These are phyloP conservation scores for Gadopsis marmoratus DNA, from an alignment of 2,797 vertebrate species.

Conservation along the genomic window DNA sequence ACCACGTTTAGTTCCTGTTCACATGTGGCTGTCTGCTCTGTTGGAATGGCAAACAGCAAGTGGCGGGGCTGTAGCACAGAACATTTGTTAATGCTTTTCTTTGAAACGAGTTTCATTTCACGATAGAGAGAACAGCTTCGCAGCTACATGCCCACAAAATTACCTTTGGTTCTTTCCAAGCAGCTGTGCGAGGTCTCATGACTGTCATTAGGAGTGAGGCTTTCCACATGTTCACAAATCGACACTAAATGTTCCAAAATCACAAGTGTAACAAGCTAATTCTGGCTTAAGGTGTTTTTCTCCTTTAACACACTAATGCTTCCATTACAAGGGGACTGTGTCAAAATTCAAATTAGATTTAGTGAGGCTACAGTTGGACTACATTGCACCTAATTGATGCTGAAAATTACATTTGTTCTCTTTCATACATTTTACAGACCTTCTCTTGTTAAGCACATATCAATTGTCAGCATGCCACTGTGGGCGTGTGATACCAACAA, in stretches of 20 bases:
- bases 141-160: conserved; percentile 30
- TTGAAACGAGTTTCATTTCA: conserved; percentile 49
- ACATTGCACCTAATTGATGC: background rate
- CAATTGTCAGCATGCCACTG: background rate
- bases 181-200: conserved; percentile 38
- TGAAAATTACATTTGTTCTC: background rate
- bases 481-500: conserved; percentile 19
- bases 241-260: conserved; percentile 7
- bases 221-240: conserved; percentile 40
- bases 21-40: background rate
- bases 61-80: background rate
- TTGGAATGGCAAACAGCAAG: background rate
- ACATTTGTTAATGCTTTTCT: conserved; percentile 15
- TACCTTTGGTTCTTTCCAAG: conserved; percentile 34
- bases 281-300: conserved; percentile 14
- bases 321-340: conserved; percentile 5
- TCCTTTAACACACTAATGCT: background rate
- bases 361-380: conserved; percentile 8
- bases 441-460: background rate
- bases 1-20: conserved; percentile 21
- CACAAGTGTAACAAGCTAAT: conserved; percentile 9
- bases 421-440: background rate
- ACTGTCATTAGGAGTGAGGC: conserved; percentile 21
- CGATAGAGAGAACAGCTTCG: conserved; percentile 22
- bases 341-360: conserved; percentile 26